These are phyloP conservation scores for Hephaestus fuliginosus DNA, from an alignment of 2,797 vertebrate genomes.

Conservation along the genomic window DNA sequence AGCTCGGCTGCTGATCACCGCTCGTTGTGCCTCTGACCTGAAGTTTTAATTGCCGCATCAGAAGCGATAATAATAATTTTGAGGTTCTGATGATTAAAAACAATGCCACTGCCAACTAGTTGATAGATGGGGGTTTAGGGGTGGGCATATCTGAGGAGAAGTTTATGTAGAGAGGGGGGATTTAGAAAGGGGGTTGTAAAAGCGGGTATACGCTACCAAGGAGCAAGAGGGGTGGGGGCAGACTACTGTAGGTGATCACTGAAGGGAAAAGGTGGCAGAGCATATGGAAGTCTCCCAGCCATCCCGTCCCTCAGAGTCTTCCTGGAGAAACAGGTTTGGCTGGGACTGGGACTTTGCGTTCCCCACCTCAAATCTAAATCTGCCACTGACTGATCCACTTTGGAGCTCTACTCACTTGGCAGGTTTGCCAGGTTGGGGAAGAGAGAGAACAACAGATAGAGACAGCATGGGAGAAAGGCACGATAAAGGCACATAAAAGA, in stretches of 20 bases:
- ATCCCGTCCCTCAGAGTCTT: slow-evolving; percentile 61
- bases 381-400: slow-evolving; percentile 66
- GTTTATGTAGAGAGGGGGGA: slow-evolving; percentile 73
- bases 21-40: slow-evolving; percentile 91
- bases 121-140: slow-evolving; percentile 83
- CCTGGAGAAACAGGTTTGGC: slow-evolving; percentile 70
- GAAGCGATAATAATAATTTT: slow-evolving; percentile 93
- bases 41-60: slow-evolving; percentile 93
- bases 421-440: slow-evolving; percentile 69
- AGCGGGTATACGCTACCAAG: slow-evolving; percentile 37
- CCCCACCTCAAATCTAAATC: slow-evolving; percentile 71
- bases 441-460: slow-evolving; percentile 30
- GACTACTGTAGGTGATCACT: slow-evolving; percentile 56
- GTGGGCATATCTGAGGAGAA: slow-evolving; percentile 71
- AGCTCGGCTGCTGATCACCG: slow-evolving; percentile 91
- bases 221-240: slow-evolving; percentile 15
- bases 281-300: slow-evolving; percentile 70
- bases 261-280: slow-evolving; percentile 45
- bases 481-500: slow-evolving; percentile 75
- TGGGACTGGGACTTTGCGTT: slow-evolving; percentile 62
- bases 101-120: slow-evolving; percentile 90
- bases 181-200: slow-evolving; percentile 65
- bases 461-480: slow-evolving; percentile 41
- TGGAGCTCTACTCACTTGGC: slow-evolving; percentile 71
- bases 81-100: slow-evolving; percentile 93